Evolutionary conservation across 1,140 invertebrate genomes (phyloP).

Genomic region (Vanessa atalanta): DNA sequence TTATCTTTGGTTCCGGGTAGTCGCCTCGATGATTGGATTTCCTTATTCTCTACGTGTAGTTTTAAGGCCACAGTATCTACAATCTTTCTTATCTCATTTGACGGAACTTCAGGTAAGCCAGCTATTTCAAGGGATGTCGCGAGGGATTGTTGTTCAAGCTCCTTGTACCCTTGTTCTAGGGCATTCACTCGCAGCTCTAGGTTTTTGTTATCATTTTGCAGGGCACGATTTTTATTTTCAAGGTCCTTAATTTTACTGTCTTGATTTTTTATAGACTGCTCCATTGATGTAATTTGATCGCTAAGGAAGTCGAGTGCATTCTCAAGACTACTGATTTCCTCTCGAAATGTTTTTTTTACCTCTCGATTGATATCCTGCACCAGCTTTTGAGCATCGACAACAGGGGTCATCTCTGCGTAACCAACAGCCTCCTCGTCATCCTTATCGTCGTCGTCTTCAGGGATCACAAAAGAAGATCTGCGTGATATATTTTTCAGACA

Average conservation of each 20-base stretch:
- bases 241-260: conserved; percentile 39
- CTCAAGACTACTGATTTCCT: background rate
- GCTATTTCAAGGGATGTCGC: conserved; percentile 44
- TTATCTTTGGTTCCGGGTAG: conserved; percentile 37
- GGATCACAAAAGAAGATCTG: background rate
- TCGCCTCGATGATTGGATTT: background rate
- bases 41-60: conserved; percentile 26
- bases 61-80: conserved; percentile 32
- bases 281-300: conserved; percentile 38
- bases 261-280: conserved; percentile 44
- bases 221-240: conserved; percentile 45
- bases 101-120: conserved; percentile 40
- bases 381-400: no score
- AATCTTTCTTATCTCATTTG: background rate
- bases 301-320: background rate
- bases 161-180: conserved; percentile 41
- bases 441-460: background rate
- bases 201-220: conserved; percentile 49
- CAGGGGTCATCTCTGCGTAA: no score
- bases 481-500: background rate
- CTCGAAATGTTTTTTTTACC: background rate
- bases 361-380: background rate
- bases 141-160: conserved; percentile 43
- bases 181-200: conserved; percentile 41
- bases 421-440: background rate